Evolutionary conservation across 1,140 invertebrate species (phyloP).

Genomic region (Sesamia nonagrioides): DNA sequence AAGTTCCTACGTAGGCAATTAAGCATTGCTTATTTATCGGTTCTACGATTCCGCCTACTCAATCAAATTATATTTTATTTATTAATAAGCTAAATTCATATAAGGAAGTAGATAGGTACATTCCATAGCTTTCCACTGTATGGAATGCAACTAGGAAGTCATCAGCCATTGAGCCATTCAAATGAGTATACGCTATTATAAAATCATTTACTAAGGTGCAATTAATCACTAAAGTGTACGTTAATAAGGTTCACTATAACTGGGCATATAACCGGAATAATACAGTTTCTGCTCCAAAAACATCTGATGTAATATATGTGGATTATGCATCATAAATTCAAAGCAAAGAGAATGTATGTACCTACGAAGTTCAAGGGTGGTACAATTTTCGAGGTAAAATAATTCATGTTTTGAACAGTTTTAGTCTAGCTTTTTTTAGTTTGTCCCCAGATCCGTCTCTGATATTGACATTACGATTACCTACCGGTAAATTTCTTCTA

Average conservation of each 20-base stretch:
- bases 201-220: neutral
- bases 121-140: conserved; percentile 15
- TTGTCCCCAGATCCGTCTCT: no score
- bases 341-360: conserved; percentile 16
- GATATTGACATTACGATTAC: no score
- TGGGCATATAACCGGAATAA: neutral
- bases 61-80: conserved; percentile 25
- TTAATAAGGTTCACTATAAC: conserved; percentile 2
- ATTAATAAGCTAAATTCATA: neutral
- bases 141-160: conserved; percentile 23
- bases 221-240: conserved; percentile 19
- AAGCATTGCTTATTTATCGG: neutral
- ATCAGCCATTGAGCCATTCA: conserved; percentile 20
- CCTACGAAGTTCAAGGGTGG: neutral
- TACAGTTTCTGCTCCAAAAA: neutral
- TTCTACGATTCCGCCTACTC: no score
- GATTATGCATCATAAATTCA: neutral
- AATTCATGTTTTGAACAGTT: neutral
- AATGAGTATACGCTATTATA: neutral
- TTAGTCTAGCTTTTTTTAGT: no score
- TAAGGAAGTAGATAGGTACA: no score
- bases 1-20: neutral
- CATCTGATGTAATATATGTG: conserved; percentile 14
- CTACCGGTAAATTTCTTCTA: no score
- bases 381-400: neutral